Percentiles rank a stretch among this genome's conserved stretches.
phyloP scores from a whole-genome alignment of 2,888 invertebrate species.

The Iphiclides podalirius region DNA sequence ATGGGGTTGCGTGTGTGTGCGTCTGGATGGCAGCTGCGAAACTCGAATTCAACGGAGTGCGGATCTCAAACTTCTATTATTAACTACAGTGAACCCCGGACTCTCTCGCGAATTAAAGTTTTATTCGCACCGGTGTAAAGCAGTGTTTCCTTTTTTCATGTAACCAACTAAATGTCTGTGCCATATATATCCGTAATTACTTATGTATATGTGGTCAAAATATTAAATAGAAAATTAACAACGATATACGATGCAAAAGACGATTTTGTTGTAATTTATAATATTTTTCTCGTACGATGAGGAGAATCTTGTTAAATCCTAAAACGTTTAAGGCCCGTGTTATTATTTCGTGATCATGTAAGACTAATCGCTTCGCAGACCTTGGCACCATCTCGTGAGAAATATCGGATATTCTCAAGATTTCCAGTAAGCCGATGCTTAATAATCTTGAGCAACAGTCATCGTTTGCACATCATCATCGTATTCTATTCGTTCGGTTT shows the following conservation, averaged over 20 bases:
- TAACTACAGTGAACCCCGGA: slow-evolving; percentile 32
- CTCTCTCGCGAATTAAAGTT: too few species aligned
- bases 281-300: too few species aligned
- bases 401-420: slow-evolving; percentile 12
- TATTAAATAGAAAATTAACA: too few species aligned
- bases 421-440: background rate
- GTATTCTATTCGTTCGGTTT: slow-evolving; percentile 3
- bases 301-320: slow-evolving; percentile 19
- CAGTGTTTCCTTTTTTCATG: too few species aligned
- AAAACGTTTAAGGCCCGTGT: background rate
- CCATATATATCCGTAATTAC: too few species aligned
- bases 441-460: slow-evolving; percentile 4
- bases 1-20: slow-evolving; percentile 35
- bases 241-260: too few species aligned
- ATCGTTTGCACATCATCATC: slow-evolving; percentile 9
- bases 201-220: too few species aligned
- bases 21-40: slow-evolving; percentile 72
- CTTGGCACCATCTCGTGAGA: slow-evolving; percentile 13
- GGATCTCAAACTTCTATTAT: slow-evolving; percentile 66
- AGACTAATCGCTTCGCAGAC: slow-evolving; percentile 1
- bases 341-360: slow-evolving; percentile 9
- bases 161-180: too few species aligned
- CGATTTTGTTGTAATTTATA: too few species aligned
- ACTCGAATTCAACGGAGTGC: slow-evolving; percentile 57
- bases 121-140: too few species aligned